Percentiles rank a stretch among this genome's conserved stretches.
Conservation (phyloP, 2,797 vertebrate genomes). For the Clarias pachynema region DNA sequence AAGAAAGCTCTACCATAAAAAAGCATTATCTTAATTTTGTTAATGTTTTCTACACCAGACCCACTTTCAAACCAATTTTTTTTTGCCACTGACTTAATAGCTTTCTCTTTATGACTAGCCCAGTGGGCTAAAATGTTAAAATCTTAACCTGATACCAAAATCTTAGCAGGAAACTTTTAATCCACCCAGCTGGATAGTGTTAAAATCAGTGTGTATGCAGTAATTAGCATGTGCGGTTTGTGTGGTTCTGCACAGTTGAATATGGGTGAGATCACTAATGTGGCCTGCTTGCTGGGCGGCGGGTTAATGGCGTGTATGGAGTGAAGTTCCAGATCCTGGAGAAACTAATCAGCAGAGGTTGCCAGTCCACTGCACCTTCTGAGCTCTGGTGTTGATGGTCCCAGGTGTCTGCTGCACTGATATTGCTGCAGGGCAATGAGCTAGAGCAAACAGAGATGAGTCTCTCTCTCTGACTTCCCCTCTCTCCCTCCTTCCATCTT, state of each 20-base stretch:
- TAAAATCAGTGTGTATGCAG: background rate
- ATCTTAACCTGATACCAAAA: background rate
- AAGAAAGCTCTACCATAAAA: background rate
- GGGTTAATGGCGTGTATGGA: slow-evolving; percentile 73
- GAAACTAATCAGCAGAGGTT: slow-evolving; percentile 77
- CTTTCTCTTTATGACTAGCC: background rate
- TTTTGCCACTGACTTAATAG: background rate
- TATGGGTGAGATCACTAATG: slow-evolving; percentile 44
- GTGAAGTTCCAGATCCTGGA: slow-evolving; percentile 74
- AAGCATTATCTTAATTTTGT: background rate
- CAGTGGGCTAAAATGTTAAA: background rate
- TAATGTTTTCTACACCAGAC: background rate
- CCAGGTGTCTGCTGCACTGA: slow-evolving; percentile 73
- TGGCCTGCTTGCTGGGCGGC: slow-evolving; percentile 58
- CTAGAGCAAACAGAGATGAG: slow-evolving; percentile 67
- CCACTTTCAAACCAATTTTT: background rate
- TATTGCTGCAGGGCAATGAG: slow-evolving; percentile 77
- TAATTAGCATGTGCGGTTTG: slow-evolving; percentile 28
- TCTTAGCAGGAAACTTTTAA: slow-evolving; percentile 18
- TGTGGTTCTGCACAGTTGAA: slow-evolving; percentile 41
- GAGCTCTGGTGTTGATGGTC: slow-evolving; percentile 68
- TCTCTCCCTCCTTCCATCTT: slow-evolving; percentile 18
- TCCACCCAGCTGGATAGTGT: background rate
- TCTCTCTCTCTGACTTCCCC: slow-evolving; percentile 40
- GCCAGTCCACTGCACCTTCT: slow-evolving; percentile 70